Evolutionary conservation across 2,888 invertebrate genomes (phyloP).

Genomic region (Cloeon dipterum): DNA sequence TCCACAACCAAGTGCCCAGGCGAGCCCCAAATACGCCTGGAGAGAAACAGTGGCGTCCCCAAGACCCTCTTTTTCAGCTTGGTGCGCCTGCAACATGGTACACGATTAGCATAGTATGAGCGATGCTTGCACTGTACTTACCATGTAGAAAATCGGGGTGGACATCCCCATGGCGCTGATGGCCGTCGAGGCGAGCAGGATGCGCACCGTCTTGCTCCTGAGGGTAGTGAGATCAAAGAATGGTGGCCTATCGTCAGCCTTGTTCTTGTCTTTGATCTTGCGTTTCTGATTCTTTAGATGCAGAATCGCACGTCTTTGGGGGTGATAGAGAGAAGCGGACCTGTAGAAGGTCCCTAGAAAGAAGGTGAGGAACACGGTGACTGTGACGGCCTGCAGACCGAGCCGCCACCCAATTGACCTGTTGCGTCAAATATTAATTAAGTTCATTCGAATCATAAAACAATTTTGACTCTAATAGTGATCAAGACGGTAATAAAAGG

Average conservation of each 20-base stretch:
- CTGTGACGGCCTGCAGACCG: slow-evolving; percentile 68
- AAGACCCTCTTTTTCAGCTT: slow-evolving; percentile 51
- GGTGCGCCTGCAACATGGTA: slow-evolving; percentile 30
- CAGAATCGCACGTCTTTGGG: slow-evolving; percentile 62
- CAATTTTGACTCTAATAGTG: too few relatives aligned
- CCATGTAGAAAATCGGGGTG: slow-evolving; percentile 62
- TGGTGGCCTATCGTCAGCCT: slow-evolving; percentile 49
- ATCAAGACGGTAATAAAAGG: too few relatives aligned
- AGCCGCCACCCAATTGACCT: slow-evolving; percentile 61
- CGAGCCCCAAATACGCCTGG: slow-evolving; percentile 56
- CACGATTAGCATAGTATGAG: too few relatives aligned
- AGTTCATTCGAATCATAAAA: too few relatives aligned
- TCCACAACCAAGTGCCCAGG: slow-evolving; percentile 61
- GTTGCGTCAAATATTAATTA: too few relatives aligned
- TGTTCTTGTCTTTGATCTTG: slow-evolving; percentile 58
- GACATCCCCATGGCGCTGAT: slow-evolving; percentile 64
- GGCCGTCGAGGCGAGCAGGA: slow-evolving; percentile 55
- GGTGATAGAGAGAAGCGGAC: slow-evolving; percentile 71
- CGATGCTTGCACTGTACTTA: slow-evolving; percentile 13
- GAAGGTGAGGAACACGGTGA: slow-evolving; percentile 57
- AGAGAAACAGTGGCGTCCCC: slow-evolving; percentile 35
- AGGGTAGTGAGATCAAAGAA: slow-evolving; percentile 73
- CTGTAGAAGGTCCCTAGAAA: slow-evolving; percentile 71
- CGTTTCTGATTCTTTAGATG: slow-evolving; percentile 75
- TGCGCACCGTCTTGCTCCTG: slow-evolving; percentile 62